phyloP scores from a whole-genome alignment of 2,113 vertebrate genomes.

The Herpetotheres cachinnans region DNA sequence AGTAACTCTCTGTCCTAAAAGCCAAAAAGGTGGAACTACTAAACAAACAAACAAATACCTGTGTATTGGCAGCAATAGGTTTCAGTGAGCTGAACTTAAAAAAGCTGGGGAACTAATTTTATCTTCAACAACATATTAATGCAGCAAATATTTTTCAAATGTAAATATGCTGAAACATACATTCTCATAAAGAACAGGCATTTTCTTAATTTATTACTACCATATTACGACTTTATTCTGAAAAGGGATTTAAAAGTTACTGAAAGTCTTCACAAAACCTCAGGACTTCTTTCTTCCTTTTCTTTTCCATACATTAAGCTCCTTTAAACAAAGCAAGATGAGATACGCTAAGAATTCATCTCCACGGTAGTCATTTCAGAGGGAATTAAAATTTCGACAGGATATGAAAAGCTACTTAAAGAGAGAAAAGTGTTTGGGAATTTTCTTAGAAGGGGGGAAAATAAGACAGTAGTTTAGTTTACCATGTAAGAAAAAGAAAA shows the following conservation, averaged over 20 bases:
- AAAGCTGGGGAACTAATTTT: neutral
- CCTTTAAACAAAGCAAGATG: conserved; percentile 3
- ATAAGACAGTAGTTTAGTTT: neutral
- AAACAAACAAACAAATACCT: neutral
- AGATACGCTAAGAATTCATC: neutral
- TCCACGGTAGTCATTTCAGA: neutral
- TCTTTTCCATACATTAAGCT: neutral
- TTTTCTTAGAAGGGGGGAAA: neutral
- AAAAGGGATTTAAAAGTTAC: neutral
- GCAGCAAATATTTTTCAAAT: neutral
- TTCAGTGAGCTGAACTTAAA: neutral
- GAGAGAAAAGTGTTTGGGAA: neutral
- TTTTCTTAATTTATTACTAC: neutral
- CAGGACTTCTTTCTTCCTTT: neutral
- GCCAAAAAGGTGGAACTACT: neutral
- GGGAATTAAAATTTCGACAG: conserved; percentile 31
- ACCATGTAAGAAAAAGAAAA: neutral
- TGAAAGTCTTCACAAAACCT: neutral
- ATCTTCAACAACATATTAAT: neutral
- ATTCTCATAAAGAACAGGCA: neutral
- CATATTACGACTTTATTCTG: neutral
- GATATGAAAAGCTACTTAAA: conserved; percentile 24
- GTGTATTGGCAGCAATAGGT: neutral
- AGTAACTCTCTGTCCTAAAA: neutral
- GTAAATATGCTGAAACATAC: neutral